Percentiles rank a stretch among this genome's conserved stretches.
Evolutionary conservation across 2,888 invertebrate species (phyloP).

Genomic region (Phasia obesa): DNA sequence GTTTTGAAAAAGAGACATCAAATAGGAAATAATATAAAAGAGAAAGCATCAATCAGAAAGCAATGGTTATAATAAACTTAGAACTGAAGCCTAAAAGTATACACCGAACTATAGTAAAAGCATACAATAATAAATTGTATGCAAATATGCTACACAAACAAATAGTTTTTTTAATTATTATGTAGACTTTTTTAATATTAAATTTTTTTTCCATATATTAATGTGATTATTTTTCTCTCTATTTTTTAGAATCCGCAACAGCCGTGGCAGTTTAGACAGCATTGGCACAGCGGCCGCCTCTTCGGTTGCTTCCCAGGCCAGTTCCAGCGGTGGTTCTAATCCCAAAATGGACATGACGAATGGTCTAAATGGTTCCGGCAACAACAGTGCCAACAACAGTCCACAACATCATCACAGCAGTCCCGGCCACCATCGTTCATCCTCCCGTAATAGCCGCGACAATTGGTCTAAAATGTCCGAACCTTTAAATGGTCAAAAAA

Average conservation of each 20-base stretch:
- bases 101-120: constrained; percentile 13
- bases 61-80: not conserved
- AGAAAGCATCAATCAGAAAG: constrained; percentile 36
- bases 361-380: constrained; percentile 60
- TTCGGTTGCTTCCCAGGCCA: constrained; percentile 79
- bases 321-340: constrained; percentile 76
- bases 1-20: constrained; percentile 35
- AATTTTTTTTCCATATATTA: not conserved
- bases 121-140: not conserved
- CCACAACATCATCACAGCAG: constrained; percentile 73
- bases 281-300: constrained; percentile 81
- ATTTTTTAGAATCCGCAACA: constrained; percentile 80
- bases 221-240: not conserved
- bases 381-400: constrained; percentile 68
- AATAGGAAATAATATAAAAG: constrained; percentile 22
- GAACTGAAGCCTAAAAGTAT: constrained; percentile 1
- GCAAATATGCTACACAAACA: no score
- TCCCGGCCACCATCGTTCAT: constrained; percentile 72
- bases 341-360: constrained; percentile 76
- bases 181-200: no score
- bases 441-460: constrained; percentile 79
- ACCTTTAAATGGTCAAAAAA: constrained; percentile 79
- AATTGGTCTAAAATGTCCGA: constrained; percentile 82
- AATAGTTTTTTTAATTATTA: no score
- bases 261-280: constrained; percentile 82